Conservation (phyloP, 2,113 vertebrate genomes). For the Dromas ardeola region DNA sequence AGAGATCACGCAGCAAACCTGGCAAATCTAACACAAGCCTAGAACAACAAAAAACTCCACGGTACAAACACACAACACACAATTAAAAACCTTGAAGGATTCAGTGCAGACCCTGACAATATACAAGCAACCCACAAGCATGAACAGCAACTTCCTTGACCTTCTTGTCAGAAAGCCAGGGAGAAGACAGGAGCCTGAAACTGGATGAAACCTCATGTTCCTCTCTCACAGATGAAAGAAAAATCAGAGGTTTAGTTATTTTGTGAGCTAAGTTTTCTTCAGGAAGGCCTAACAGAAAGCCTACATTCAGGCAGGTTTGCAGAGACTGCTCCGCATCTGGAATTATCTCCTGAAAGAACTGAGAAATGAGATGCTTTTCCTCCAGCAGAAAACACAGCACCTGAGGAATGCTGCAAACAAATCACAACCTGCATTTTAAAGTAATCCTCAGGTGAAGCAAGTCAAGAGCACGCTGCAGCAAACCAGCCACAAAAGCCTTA, state of each 20-base stretch:
- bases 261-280: neutral
- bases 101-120: neutral
- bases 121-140: neutral
- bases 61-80: fast-evolving
- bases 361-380: neutral
- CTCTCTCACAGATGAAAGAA: neutral
- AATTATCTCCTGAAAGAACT: neutral
- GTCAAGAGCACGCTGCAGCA: neutral
- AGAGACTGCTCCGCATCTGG: neutral
- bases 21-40: neutral
- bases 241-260: neutral
- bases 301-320: neutral
- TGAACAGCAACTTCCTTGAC: neutral
- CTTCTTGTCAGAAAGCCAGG: neutral
- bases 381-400: neutral
- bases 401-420: neutral
- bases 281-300: neutral
- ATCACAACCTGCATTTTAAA: neutral
- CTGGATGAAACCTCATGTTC: neutral
- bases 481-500: neutral
- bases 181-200: neutral
- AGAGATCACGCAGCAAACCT: neutral
- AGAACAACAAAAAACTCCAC: neutral
- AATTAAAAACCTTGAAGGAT: neutral
- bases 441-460: neutral